Base-by-base conservation (phyloP, 2,888 invertebrate genomes). In the Aethes cnicana region DNA sequence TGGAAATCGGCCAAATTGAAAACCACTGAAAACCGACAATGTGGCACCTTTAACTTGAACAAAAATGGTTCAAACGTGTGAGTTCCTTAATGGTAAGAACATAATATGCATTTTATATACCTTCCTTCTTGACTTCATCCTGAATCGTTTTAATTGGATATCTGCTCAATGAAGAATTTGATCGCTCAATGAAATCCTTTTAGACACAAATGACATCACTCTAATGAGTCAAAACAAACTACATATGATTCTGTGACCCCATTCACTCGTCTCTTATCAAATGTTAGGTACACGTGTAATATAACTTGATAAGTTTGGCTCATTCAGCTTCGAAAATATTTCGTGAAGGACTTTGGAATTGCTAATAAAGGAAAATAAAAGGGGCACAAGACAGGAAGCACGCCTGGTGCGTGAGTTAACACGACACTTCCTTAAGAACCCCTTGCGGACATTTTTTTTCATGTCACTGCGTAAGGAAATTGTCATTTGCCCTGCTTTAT, bases 371-470 rank as follows among this genome's bases (percentile, higher is more conserved):
- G 71, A 68, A 64, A 54, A 58, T 50, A 60, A 66, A 72, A 79
- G 81, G 80, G 80, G 72, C 75, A 69, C 57, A 58, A 59, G 69
- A 72, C 82, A 84, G 88, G 88, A 88, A 81, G 67, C 66, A 85
- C 77, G 88, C 79, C 61, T 67, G 64, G 74, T 83, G 88, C 81
- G 74, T 78, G 71, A 74, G 71, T 82, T 88, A 88, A 88, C 85
- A 81, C 80, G 78, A 70, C 75, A 71, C 72, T 84, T 87, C 88
- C 88, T 86, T 59, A 71, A 69, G 75, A 68, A 64, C 72, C 74
- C 77, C 73, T 66, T 65, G 66, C 66, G 68, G 72, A 69, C 62
- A 61, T 37, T 68, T 68, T 66, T 70, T 72, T 71, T 59, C 56
- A 63, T 62, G 64, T 66, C 63, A 64, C 28, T 58, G 63, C 67